These are phyloP conservation scores for Rachycentron canadum DNA, from an alignment of 2,797 vertebrate genomes.

Conservation along the genomic window DNA sequence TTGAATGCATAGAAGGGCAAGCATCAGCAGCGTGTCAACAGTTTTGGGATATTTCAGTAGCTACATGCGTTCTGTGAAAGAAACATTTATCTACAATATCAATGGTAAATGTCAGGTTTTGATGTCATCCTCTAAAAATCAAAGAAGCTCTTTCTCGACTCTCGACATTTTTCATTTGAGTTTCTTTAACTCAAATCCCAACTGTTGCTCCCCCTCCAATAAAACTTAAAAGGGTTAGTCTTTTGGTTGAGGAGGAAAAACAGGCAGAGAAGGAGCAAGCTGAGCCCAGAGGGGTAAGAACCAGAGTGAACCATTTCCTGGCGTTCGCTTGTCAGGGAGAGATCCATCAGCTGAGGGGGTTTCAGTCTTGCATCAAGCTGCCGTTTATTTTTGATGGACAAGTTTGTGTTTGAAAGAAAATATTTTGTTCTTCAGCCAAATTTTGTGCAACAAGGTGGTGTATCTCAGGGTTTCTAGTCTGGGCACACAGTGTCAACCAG, in stretches of 20 bases:
- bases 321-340: slow-evolving; percentile 31
- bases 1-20: neutral
- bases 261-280: slow-evolving; percentile 20
- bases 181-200: slow-evolving; percentile 35
- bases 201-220: slow-evolving; percentile 34
- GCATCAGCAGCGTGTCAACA: neutral
- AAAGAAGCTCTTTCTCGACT: slow-evolving; percentile 29
- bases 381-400: slow-evolving; percentile 32
- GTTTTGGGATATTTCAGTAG: slow-evolving; percentile 20
- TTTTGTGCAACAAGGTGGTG: neutral
- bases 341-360: slow-evolving; percentile 28
- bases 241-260: slow-evolving; percentile 43
- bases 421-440: slow-evolving; percentile 19
- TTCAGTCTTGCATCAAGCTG: slow-evolving; percentile 28
- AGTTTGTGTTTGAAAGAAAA: slow-evolving; percentile 27
- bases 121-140: slow-evolving; percentile 24
- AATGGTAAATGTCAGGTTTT: slow-evolving; percentile 39
- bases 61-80: neutral
- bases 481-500: neutral
- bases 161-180: slow-evolving; percentile 36
- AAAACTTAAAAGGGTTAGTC: slow-evolving; percentile 39
- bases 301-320: slow-evolving; percentile 31
- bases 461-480: neutral
- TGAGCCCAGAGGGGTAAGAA: neutral
- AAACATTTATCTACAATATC: slow-evolving; percentile 20